Conservation (phyloP, 2,888 invertebrate species). For the Synergus japonicus region DNA sequence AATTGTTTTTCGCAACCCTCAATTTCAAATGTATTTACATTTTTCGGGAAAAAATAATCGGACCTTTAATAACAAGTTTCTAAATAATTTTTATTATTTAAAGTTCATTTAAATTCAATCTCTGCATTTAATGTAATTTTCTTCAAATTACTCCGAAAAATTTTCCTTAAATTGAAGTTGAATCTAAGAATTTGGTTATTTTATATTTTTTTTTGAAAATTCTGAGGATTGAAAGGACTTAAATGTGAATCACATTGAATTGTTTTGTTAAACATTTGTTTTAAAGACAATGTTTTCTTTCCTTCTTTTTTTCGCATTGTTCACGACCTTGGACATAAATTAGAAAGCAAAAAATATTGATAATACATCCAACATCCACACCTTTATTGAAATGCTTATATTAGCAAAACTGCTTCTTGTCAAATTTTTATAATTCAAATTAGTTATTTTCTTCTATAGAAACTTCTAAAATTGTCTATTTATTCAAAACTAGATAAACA, state of each 20-base stretch:
- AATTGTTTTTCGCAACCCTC: neutral
- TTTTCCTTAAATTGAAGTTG: too few species aligned
- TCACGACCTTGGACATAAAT: constrained; percentile 22
- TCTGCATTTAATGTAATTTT: neutral
- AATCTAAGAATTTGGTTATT: neutral
- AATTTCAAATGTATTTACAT: neutral
- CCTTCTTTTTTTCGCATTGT: neutral
- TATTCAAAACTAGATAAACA: neutral
- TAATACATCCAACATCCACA: neutral
- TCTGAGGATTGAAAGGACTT: neutral
- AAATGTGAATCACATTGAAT: neutral
- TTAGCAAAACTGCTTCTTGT: neutral
- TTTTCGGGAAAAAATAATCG: neutral
- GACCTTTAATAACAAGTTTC: too few species aligned
- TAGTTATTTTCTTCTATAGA: neutral
- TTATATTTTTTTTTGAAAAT: neutral
- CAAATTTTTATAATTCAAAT: neutral
- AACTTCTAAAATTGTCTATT: neutral
- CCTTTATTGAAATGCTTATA: neutral
- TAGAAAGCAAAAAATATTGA: constrained; percentile 18
- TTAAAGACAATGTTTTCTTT: neutral
- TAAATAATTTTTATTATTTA: neutral
- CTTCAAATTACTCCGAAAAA: too few species aligned
- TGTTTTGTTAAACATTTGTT: neutral
- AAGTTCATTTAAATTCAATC: neutral